Conservation (phyloP, 2,797 vertebrate species). For the Pangasius mekongensis region DNA sequence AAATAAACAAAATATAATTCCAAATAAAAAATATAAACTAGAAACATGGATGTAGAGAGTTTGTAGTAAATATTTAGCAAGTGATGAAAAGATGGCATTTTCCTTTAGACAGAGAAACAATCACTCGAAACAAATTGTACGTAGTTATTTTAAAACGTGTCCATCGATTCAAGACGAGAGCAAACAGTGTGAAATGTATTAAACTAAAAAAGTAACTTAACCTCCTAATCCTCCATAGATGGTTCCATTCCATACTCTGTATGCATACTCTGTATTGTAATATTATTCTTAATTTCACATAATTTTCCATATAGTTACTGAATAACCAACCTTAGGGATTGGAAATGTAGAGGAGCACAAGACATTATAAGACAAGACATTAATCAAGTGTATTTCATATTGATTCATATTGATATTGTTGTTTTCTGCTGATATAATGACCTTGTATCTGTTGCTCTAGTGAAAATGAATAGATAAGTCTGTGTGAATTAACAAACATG, state of each 20-base stretch:
- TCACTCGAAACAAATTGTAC: neutral
- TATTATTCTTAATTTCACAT: neutral
- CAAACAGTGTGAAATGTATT: neutral
- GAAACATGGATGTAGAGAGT: neutral
- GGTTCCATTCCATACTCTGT: neutral
- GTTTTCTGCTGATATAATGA: neutral
- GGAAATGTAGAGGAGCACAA: neutral
- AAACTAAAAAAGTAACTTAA: neutral
- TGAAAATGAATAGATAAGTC: conserved; percentile 44
- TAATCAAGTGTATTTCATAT: neutral
- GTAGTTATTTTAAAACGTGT: neutral
- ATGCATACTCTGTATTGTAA: neutral
- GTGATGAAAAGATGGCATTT: neutral
- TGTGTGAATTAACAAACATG: conserved; percentile 50
- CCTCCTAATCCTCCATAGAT: neutral
- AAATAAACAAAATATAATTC: neutral
- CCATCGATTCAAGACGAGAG: neutral
- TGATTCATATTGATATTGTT: neutral
- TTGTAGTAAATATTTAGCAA: neutral
- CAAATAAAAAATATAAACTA: neutral
- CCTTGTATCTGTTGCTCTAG: conserved; percentile 10
- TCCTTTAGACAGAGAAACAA: neutral
- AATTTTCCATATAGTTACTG: neutral
- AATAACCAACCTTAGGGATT: neutral
- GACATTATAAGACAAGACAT: too few relatives aligned